Percentiles rank a stretch among this genome's conserved stretches.
phyloP scores from a whole-genome alignment of 1,140 invertebrate genomes.

The Microplitis mediator region DNA sequence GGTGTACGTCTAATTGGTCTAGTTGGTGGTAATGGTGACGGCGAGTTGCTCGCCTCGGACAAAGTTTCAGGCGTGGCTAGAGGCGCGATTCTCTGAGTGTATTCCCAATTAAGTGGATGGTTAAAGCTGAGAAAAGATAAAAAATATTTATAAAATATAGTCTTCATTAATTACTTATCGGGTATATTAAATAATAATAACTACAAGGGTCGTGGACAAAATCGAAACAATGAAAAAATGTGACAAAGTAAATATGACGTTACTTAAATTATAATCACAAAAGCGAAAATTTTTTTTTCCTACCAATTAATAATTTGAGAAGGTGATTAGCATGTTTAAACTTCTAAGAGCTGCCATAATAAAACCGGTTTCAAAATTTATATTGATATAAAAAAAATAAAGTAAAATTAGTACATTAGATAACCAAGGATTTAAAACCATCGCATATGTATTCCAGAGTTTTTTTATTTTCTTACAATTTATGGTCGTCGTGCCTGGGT shows the following conservation, averaged over 20 bases:
- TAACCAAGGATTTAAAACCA: neutral
- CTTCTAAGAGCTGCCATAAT: too few species aligned
- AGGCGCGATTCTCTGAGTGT: conserved; percentile 67
- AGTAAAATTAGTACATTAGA: too few species aligned
- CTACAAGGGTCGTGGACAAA: neutral
- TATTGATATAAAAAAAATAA: too few species aligned
- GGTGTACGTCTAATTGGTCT: conserved; percentile 68
- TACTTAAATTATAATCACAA: too few species aligned
- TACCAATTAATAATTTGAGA: too few species aligned
- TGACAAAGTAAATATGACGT: too few species aligned
- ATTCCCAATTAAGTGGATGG: conserved; percentile 45
- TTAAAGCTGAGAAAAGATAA: conserved; percentile 33
- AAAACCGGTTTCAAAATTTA: too few species aligned
- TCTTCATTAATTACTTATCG: neutral
- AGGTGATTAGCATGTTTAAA: too few species aligned
- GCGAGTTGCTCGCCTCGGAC: conserved; percentile 72
- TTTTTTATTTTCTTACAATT: conserved; percentile 45
- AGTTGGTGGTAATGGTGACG: conserved; percentile 50
- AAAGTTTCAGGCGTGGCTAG: conserved; percentile 85
- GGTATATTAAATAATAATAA: neutral
- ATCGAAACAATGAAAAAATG: neutral
- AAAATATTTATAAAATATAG: neutral
- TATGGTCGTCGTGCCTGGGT: conserved; percentile 46
- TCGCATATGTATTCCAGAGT: neutral
- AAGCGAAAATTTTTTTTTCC: too few species aligned